Evolutionary conservation across 2,113 vertebrate species (phyloP).

Genomic region (Neomonachus schauinslandi): DNA sequence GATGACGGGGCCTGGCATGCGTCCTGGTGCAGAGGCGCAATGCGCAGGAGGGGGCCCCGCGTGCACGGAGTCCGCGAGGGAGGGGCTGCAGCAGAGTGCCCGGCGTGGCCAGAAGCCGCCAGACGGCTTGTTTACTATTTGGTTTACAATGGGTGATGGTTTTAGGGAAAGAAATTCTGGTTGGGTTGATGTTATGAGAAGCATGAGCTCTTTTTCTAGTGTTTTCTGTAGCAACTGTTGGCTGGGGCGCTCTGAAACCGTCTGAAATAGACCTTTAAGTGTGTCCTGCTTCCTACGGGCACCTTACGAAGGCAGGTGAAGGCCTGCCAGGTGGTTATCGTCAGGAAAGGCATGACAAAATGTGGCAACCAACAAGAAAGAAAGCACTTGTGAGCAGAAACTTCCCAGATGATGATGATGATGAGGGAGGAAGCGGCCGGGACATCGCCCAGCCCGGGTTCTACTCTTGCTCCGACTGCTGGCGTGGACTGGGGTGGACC

Average conservation of each 20-base stretch:
- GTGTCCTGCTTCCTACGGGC: rapidly evolving
- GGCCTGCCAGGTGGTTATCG: rapidly evolving
- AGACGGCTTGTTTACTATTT: rapidly evolving
- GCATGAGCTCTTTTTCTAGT: not conserved
- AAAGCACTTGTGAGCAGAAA: rapidly evolving
- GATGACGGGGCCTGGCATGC: rapidly evolving
- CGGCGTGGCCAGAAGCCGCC: rapidly evolving
- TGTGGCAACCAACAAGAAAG: not conserved
- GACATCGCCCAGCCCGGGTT: rapidly evolving
- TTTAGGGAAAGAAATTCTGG: not conserved
- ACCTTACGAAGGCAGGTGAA: not conserved
- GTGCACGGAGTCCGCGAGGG: rapidly evolving
- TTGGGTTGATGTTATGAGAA: not conserved
- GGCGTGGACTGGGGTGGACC: too few species aligned
- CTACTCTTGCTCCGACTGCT: rapidly evolving
- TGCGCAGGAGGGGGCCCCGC: rapidly evolving
- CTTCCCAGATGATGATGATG: not conserved
- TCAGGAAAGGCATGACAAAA: not conserved
- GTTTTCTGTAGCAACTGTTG: not conserved
- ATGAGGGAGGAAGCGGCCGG: rapidly evolving
- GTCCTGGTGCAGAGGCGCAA: rapidly evolving
- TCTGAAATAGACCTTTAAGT: not conserved
- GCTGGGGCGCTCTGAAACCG: not conserved
- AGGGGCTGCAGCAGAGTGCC: rapidly evolving
- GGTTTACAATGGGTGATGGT: rapidly evolving